Base-by-base conservation (phyloP, 2,113 vertebrate genomes). In the Aspiorhynchus laticeps region DNA sequence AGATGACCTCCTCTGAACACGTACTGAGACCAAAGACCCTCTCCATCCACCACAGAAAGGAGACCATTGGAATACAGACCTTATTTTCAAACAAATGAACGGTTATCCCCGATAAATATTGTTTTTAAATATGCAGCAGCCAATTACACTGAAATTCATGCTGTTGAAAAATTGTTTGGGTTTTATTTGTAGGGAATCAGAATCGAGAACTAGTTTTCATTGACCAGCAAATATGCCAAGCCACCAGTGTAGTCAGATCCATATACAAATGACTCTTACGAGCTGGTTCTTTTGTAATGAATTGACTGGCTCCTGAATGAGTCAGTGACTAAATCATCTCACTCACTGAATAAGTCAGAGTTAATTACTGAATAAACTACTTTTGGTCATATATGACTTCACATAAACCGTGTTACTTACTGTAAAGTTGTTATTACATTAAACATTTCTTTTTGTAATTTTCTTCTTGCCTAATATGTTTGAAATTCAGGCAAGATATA, bases 1-100 rank as follows among this genome's bases (percentile, higher is more conserved):
- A 63, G 28, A 75, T 84, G 88, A 56, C 82, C 82, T 84, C 65
- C 46, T 38, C 28, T 73, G 46, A 73, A 48, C 65, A 53, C 19
- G 10, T 31, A 51, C 43, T 41, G 28, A 36, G 21, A 71, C 48
- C 46, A 38, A 48, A 31, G 41, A 9, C 28, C 10, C 31, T 79
- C 5, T 79, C 26, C 31, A 59, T 36, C 17, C 17, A 79, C 26
- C 77, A 59, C 51, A 79, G 5, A 31, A 36, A 38, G 28, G 28
- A 28, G 15, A 36, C 21, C 19, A n/a, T 24, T 38, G 63, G 24
- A 41, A 80, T 43, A 63, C 79, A 65, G 36, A 15, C 38, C n/a
- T 48, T 48, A 43, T 77, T 36, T 79, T 33, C 26, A 56, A 24
- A 56, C 6, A 19, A 24, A 33, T 61, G 5, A 56, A 5, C 6